phyloP scores from a whole-genome alignment of 2,113 vertebrate species.

The Catagonus wagneri region DNA sequence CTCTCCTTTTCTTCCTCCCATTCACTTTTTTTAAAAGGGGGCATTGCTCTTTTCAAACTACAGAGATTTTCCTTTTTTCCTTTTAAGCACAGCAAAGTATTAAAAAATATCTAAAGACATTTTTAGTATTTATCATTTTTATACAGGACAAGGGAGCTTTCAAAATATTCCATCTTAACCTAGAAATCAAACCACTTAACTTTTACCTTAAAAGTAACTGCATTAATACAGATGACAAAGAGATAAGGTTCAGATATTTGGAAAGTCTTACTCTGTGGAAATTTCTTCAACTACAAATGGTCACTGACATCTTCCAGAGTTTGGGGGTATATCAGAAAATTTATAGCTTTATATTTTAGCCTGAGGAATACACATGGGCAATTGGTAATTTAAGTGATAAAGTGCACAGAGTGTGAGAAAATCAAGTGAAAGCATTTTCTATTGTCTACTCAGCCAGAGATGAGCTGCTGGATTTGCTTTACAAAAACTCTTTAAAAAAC shows the following conservation, averaged over 20 bases:
- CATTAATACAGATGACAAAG: background rate
- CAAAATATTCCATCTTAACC: background rate
- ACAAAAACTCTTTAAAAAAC: background rate
- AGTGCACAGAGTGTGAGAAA: background rate
- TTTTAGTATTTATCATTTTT: constrained; percentile 27
- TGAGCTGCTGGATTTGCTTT: background rate
- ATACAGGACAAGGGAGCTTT: background rate
- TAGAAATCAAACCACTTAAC: background rate
- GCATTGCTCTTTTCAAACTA: background rate
- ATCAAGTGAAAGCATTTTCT: constrained; percentile 28
- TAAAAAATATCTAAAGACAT: background rate
- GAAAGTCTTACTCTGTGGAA: background rate
- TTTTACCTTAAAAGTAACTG: constrained; percentile 6
- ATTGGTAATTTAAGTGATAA: background rate
- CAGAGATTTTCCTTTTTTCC: background rate
- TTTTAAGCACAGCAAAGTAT: background rate
- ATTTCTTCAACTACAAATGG: background rate
- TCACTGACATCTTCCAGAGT: background rate
- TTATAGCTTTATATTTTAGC: background rate
- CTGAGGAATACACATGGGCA: background rate
- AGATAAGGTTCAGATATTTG: background rate
- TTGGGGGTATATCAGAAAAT: constrained; percentile 15
- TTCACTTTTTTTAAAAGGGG: background rate
- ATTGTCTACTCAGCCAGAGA: background rate
- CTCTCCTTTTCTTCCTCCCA: background rate